phyloP scores from a whole-genome alignment of 2,888 invertebrate species.

The Serrognathus titanus region DNA sequence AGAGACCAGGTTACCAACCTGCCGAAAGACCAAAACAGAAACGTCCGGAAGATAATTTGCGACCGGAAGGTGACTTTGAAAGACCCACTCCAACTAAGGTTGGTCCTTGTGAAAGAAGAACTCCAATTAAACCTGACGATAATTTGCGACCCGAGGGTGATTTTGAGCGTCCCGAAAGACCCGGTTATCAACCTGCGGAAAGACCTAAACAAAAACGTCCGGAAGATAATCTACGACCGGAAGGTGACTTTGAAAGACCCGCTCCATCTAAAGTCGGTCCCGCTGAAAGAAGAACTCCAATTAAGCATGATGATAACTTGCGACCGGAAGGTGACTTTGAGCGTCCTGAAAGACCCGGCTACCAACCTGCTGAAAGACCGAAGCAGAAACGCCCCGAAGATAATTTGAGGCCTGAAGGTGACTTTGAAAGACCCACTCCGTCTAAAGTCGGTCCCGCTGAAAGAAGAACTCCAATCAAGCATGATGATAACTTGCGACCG shows the following conservation, averaged over 20 bases:
- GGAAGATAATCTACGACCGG: conserved; percentile 52
- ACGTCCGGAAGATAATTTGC: conserved; percentile 57
- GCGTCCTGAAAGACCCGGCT: conserved; percentile 40
- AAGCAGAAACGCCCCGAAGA: conserved; percentile 49
- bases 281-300: too few relatives aligned
- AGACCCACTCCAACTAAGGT: conserved; percentile 48
- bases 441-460: conserved; percentile 40
- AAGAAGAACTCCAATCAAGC: conserved; percentile 44
- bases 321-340: conserved; percentile 48
- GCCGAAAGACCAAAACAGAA: conserved; percentile 48
- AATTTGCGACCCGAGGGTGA: conserved; percentile 55
- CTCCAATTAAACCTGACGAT: conserved; percentile 51
- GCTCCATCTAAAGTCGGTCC: too few relatives aligned
- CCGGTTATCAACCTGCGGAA: conserved; percentile 44
- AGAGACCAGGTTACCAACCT: conserved; percentile 42
- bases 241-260: conserved; percentile 57
- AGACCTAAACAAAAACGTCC: conserved; percentile 46
- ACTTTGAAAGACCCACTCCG: conserved; percentile 50
- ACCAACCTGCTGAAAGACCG: conserved; percentile 42
- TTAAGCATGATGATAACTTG: too few relatives aligned
- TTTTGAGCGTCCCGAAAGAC: conserved; percentile 46
- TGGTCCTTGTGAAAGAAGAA: conserved; percentile 46
- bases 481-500: conserved; percentile 51
- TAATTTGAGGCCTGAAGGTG: conserved; percentile 44
- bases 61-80: conserved; percentile 58